A percentile compares a stretch with the other conserved stretches of the same genome.
Conservation (phyloP, 53 echinoderm and acorn worm genomes). For the Paracentrotus lividus region DNA sequence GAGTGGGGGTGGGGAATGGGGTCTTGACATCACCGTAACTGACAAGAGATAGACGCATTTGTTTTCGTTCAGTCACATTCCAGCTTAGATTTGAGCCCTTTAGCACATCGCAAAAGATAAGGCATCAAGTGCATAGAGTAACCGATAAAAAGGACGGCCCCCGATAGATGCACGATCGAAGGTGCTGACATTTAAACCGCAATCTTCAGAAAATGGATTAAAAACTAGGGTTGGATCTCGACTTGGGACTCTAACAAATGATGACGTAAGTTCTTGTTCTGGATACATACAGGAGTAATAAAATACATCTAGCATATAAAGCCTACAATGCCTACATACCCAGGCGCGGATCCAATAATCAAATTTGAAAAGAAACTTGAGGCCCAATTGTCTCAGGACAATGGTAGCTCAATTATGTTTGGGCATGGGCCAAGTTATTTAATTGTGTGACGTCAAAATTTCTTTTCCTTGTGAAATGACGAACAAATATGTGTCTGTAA, state of each 20-base stretch:
- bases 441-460: no score
- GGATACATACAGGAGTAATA: neutral
- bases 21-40: slow-evolving; percentile 1
- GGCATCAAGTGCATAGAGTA: neutral
- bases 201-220: slow-evolving; percentile 42
- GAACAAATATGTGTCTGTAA: no score
- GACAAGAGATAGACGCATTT: neutral
- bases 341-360: no score
- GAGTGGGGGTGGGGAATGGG: slow-evolving; percentile 34
- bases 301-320: no score
- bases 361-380: no score
- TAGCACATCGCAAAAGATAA: slow-evolving; percentile 32
- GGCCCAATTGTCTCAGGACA: no score
- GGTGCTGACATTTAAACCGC: slow-evolving; percentile 14
- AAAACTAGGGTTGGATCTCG: slow-evolving; percentile 24
- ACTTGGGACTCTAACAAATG: slow-evolving; percentile 14
- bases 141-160: slow-evolving; percentile 13
- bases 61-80: neutral
- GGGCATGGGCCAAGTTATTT: no score
- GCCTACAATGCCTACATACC: no score
- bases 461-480: no score
- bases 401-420: no score
- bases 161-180: neutral
- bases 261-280: neutral
- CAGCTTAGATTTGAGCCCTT: slow-evolving; percentile 45